Base-by-base conservation (phyloP, 2,113 vertebrate species). In the Grallaria varia region DNA sequence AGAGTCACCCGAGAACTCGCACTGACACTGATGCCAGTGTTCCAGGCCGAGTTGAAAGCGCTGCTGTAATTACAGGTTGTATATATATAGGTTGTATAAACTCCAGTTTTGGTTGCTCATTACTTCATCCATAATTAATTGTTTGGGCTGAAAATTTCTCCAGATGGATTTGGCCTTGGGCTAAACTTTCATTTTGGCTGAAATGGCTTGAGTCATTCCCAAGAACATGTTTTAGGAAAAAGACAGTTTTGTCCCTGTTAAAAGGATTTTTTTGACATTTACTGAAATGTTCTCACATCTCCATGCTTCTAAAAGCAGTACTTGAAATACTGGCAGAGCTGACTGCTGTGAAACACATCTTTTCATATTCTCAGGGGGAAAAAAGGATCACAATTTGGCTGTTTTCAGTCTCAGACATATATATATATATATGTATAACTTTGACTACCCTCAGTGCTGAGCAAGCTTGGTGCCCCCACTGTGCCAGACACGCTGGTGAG, bases 101-200 rank as follows among this genome's bases (percentile, higher is more conserved):
- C 60, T 80, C 60, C 62, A 53, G 82, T 52, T 91, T 78, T 84
- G 60, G 87, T 96, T 90, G 79, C 79, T 88, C 44, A 24, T 84
- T 86, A 80, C 22, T 93, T 91, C 72, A 71, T 71, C 68, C 86
- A 81, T 84, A 80, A 94, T 90, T 95, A 91, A 95, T 88, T 94
- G 76, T 91, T 96, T 90, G 56, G 92, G 82, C 60, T 84, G 63
- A 91, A 91, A 85, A 60, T 84, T 85, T 94, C 50, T 87, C 88
- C 63, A 86, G 67, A 50, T 94, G 93, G 75, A n/a, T 83, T 87
- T 81, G 59, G 79, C 93, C 88, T 88, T 66, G 71, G 79, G 90
- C 83, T 74, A 92, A 93, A 75, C 25, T 80, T 95, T 73, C 27
- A 49, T 96, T 96, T 94, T 78, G 71, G 75, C 63, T 90, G 52